phyloP scores from a whole-genome alignment of 2,888 invertebrate genomes.

The Chouioia cunea region DNA sequence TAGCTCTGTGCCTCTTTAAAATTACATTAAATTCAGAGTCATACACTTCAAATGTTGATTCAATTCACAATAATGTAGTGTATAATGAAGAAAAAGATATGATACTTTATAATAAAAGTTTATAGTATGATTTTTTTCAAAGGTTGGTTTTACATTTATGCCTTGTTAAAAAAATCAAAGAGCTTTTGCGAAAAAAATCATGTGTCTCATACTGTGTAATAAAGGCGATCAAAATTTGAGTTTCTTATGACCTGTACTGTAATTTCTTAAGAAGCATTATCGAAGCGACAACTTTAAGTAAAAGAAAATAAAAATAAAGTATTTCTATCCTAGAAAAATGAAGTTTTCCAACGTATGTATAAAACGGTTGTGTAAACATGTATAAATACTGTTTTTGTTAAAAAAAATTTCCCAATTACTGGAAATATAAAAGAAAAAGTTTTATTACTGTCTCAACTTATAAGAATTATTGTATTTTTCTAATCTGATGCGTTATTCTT shows the following conservation, averaged over 20 bases:
- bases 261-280: too few relatives aligned
- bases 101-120: conserved; percentile 10
- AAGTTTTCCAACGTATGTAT: conserved; percentile 15
- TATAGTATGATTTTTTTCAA: background rate
- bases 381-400: conserved; percentile 23
- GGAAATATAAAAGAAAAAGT: conserved; percentile 45
- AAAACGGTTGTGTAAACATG: conserved; percentile 1
- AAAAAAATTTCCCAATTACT: conserved; percentile 4
- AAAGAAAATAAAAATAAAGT: conserved; percentile 9
- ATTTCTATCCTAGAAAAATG: conserved; percentile 35
- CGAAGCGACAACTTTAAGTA: background rate
- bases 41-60: too few relatives aligned
- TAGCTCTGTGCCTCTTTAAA: conserved; percentile 47
- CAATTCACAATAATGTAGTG: too few relatives aligned
- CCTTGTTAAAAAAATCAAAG: conserved; percentile 38
- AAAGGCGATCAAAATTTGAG: too few relatives aligned
- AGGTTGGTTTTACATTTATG: conserved; percentile 45
- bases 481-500: conserved; percentile 64
- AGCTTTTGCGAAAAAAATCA: background rate
- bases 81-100: too few relatives aligned
- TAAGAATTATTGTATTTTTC: conserved; percentile 67
- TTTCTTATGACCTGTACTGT: too few relatives aligned
- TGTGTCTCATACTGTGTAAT: too few relatives aligned
- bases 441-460: conserved; percentile 61
- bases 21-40: conserved; percentile 19